Evolutionary conservation across 2,113 vertebrate genomes (phyloP), one percentile per base, ranked within the genome.

Genomic region (Zosterops hypoxanthus): DNA sequence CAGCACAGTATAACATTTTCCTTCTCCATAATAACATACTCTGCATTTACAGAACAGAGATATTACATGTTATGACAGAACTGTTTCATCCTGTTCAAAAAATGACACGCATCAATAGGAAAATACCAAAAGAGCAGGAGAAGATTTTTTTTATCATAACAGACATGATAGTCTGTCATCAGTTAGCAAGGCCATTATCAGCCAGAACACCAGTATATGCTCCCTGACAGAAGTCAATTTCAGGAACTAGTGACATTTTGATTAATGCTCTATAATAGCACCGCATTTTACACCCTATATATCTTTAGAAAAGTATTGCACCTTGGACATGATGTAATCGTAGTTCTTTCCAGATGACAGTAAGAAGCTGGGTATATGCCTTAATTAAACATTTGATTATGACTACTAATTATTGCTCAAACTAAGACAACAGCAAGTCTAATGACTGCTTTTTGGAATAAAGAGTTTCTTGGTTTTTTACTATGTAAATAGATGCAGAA

Each of bases 121-220:
- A 93, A 57, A 68, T 64, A 95, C 91, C 77, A 68, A 60, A 94
- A 80, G 36, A 95, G 52, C 7, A 52, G 49, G 61, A 95, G 26
- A 59, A 76, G 47, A 86, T 20, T 21, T 82, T 89, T 95, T 96
- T 97, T 95, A 84, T 71, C 96, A 84, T 95, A 87, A 92, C 31
- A 95, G 91, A 90, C 79, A 36, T 64, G 34, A n/a, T 89, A 80
- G 86, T 25, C 78, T 41, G 46, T 41, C 18, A 1, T 95, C 90
- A 95, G 95, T 96, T 95, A 96, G 49, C 1, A 19, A 82, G 82
- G 56, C n/a, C 87, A 92, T 95, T 97, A 95, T 78, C 57, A 94
- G 49, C 33, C 39, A 81, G 90, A 96, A 63, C 41, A 44, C 46
- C 39, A 7, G 44, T 86, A 63, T 39, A 63, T 9, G 75, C 24